Conservation (phyloP, 2,113 vertebrate genomes). For the Prinia subflava region DNA sequence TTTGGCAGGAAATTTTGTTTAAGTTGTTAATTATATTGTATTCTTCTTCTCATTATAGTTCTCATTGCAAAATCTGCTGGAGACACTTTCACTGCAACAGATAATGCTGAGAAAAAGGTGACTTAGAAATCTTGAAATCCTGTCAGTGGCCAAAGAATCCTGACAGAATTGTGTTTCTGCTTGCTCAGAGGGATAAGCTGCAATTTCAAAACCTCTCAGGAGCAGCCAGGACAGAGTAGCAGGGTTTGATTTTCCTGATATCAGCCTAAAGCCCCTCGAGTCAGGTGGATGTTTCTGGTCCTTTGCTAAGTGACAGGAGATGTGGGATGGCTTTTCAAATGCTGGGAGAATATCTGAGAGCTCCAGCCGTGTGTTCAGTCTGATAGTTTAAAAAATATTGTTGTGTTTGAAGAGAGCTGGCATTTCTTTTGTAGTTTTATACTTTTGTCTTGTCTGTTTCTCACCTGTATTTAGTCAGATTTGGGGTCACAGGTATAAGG, state of each 20-base stretch:
- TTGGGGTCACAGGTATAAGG: background rate
- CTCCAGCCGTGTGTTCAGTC: background rate
- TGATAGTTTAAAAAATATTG: background rate
- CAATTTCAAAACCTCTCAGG: background rate
- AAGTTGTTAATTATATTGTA: background rate
- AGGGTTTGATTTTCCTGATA: background rate
- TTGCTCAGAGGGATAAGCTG: background rate
- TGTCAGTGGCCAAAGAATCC: background rate
- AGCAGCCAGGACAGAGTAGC: background rate
- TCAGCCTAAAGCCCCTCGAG: background rate
- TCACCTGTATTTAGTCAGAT: background rate
- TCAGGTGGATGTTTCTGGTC: background rate
- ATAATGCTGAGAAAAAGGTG: background rate
- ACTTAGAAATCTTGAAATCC: background rate
- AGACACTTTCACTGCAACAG: background rate
- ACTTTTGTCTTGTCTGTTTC: background rate
- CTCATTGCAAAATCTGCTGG: background rate
- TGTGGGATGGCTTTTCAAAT: background rate
- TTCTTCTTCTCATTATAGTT: background rate
- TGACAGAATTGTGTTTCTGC: background rate
- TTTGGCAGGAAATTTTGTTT: background rate
- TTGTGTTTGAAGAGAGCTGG: background rate
- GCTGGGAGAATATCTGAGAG: background rate
- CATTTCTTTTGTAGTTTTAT: background rate
- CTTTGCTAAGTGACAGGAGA: background rate